phyloP scores from a whole-genome alignment of 1,140 invertebrate species.

The Cyrtorhinus lividipennis region DNA sequence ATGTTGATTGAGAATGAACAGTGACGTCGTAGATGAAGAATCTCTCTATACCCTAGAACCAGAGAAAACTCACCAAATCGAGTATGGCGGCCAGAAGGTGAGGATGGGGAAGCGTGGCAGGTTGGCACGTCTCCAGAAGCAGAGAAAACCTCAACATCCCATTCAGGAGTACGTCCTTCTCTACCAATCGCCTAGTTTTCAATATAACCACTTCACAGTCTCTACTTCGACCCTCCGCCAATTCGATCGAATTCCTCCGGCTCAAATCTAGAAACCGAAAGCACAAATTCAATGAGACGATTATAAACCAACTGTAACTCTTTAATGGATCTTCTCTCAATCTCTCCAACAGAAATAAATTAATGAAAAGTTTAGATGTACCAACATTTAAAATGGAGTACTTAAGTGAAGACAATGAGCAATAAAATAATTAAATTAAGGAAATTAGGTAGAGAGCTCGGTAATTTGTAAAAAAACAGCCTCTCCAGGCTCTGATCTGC shows the following conservation, averaged over 20 bases:
- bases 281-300: too few species aligned
- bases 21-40: background rate
- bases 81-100: slow-evolving; percentile 87
- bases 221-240: slow-evolving; percentile 50
- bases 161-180: slow-evolving; percentile 51
- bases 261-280: slow-evolving; percentile 56
- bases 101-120: slow-evolving; percentile 88
- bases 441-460: too few species aligned
- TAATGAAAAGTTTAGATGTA: too few species aligned
- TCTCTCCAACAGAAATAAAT: background rate
- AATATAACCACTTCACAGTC: slow-evolving; percentile 76
- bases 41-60: background rate
- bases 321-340: too few species aligned
- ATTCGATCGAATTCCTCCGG: slow-evolving; percentile 63
- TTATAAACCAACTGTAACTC: too few species aligned
- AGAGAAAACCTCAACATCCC: slow-evolving; percentile 77
- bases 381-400: too few species aligned
- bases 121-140: slow-evolving; percentile 84
- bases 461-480: too few species aligned
- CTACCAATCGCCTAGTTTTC: slow-evolving; percentile 67
- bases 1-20: background rate
- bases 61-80: slow-evolving; percentile 59
- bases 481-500: too few species aligned
- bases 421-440: too few species aligned
- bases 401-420: too few species aligned